Evolutionary conservation across 2,797 vertebrate genomes (phyloP).

Genomic region (Threskiornis aethiopicus): DNA sequence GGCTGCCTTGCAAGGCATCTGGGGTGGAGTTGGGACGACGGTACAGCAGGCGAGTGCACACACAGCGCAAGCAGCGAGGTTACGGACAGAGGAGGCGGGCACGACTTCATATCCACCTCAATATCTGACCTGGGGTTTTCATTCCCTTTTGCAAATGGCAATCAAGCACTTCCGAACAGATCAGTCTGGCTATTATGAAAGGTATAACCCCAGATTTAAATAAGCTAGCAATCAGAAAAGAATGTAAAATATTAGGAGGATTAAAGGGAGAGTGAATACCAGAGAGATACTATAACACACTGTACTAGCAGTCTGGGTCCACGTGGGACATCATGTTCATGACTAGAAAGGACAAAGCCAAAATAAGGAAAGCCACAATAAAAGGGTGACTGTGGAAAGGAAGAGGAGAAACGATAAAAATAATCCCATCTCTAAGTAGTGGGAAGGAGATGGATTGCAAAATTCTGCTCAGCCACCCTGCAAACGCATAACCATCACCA

Average conservation of each 20-base stretch:
- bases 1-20: not conserved
- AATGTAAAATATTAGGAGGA: not conserved
- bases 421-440: not conserved
- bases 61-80: fast-evolving
- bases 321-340: fast-evolving
- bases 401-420: not conserved
- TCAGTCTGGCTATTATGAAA: not conserved
- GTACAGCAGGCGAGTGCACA: not conserved
- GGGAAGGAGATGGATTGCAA: not conserved
- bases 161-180: not conserved
- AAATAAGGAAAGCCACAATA: not conserved
- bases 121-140: not conserved
- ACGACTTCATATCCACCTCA: not conserved
- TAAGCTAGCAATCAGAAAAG: not conserved
- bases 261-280: not conserved
- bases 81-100: not conserved
- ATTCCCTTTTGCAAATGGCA: not conserved
- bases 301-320: not conserved
- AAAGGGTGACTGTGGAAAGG: not conserved
- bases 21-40: fast-evolving
- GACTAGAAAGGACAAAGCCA: not conserved
- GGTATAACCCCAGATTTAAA: not conserved
- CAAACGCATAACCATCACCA: not conserved
- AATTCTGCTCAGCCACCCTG: not conserved
- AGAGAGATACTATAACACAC: not conserved